Base-by-base conservation (phyloP, 2,888 invertebrate genomes). In the Dorcus parallelipipedus region DNA sequence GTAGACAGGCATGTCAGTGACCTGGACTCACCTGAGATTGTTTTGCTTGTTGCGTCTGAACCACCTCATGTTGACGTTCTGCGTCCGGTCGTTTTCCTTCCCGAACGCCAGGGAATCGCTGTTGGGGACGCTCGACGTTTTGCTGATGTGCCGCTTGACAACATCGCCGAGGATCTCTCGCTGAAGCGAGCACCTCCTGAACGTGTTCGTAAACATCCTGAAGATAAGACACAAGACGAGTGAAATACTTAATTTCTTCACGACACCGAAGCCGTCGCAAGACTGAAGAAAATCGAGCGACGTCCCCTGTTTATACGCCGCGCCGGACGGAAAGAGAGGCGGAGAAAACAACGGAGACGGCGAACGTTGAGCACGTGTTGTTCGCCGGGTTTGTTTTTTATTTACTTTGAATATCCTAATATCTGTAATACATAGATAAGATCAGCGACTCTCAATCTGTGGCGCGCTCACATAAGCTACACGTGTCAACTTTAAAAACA, bases 61-160 rank as follows among this genome's bases (percentile, higher is more conserved):
- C 76, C 76, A 78, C 66, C 71, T 59, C 42, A 39, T 52, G 38
- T 55, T 52, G 9, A 49, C 42, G 20, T 41, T 33, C 39, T 56
- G 47, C 9, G 52, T 26, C 6, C 33, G 57, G 23, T 58, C 51
- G 20, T 42, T 54, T 38, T 55, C 52, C 53, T 72, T 72, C 51
- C 82, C 78, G 0, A 82, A 80, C 9, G 80, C 79, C 78, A 84
- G 82, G 20, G 82, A 81, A 70, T 85, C 85, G 52, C 84, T 85
- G 71, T 84, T 84, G 9, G 84, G 82, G 49, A 82, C 82, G 71
- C 83, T 83, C 14, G 83, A 82, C 0, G 84, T 85, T 76, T 84
- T 85, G 75, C 84, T 84, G 65, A 85, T 85, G 60, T 81, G 66
- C 47, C 77, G 66, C 52, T 59, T 62, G n/a, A 54, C 39, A 7